Evolutionary conservation across 2,113 vertebrate species (phyloP).

Genomic region (Daboia siamensis): DNA sequence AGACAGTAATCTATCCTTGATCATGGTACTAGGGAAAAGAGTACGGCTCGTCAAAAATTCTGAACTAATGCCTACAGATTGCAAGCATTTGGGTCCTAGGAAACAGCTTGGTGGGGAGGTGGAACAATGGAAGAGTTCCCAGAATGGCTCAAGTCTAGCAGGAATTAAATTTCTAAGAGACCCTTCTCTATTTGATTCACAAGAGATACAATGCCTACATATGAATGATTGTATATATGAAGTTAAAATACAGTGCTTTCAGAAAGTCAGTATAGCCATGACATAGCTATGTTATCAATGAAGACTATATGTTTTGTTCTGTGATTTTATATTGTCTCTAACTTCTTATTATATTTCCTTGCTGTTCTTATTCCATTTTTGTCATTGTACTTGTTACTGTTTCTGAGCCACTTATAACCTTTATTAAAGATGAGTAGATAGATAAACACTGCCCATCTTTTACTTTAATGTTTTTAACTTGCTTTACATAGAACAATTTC

Average conservation of each 20-base stretch:
- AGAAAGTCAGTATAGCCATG: not conserved
- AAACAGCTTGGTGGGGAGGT: conserved; percentile 13
- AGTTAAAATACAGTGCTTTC: not conserved
- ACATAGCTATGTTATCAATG: not conserved
- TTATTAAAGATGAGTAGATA: not conserved
- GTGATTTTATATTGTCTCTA: not conserved
- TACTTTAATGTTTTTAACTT: not conserved
- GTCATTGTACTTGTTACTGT: not conserved
- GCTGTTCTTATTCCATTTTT: not conserved
- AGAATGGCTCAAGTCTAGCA: not conserved
- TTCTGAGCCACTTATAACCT: not conserved
- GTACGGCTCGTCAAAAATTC: not conserved
- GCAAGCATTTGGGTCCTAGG: not conserved
- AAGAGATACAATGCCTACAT: not conserved
- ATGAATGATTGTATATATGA: not conserved
- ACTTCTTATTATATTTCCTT: not conserved
- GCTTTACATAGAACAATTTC: not conserved
- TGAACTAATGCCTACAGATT: conserved; percentile 2
- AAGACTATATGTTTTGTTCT: not conserved
- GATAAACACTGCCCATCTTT: not conserved
- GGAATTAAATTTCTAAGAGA: not conserved
- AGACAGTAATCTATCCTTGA: not conserved
- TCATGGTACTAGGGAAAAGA: not conserved
- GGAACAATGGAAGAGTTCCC: conserved; percentile 5
- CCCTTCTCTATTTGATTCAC: not conserved